Evolutionary conservation across 1,140 invertebrate species (phyloP), one percentile per base, ranked within the genome.

Genomic region (Ostrea denselamellosa): DNA sequence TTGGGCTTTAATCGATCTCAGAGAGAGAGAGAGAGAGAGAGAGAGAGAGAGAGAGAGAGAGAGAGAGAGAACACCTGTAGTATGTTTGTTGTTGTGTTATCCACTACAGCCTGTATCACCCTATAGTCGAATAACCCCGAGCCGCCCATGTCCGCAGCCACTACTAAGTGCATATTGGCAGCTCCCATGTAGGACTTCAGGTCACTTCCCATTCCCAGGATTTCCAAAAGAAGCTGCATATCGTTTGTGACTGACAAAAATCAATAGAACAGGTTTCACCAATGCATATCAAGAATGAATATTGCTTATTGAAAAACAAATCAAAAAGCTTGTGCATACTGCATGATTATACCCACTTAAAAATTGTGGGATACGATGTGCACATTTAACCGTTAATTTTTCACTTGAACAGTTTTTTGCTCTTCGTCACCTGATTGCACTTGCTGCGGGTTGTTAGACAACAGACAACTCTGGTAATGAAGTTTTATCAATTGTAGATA

Each of bases 401-500:
- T 1, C 34, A 44, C 34, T 44, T 44, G 34, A 44, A 44, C 34
- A 44, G 34, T 44, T 44, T 44, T 2, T 44, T 2, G 34, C 12
- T 10, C 3, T 77, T 34, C 12, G 0, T 56, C 28, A 85, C 83
- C 83, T 85, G 19, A 25, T n/a, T 85, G 19, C 3, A 54, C 83
- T 14, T 85, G 51, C 28, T n/a, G 54, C 34, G n/a, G 19, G 2
- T 56, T 58, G 22, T 85, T 85, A 12, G 83, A 58, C 25, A 19
- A 12, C 4, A 58, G 22, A 44, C 83, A 85, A 19, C n/a, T 28
- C 28, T 85, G 54, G 51, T 85, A 62, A 25, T 85, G 83, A 9
- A 56, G 28, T 34, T 85, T 85, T 9, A 85, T 58, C 28, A 28
- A 22, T n/a, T 34, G 28, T 14, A 85, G 28, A 34, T 85, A 58